Base-by-base conservation (phyloP, 2,113 vertebrate genomes). In the Daubentonia madagascariensis region DNA sequence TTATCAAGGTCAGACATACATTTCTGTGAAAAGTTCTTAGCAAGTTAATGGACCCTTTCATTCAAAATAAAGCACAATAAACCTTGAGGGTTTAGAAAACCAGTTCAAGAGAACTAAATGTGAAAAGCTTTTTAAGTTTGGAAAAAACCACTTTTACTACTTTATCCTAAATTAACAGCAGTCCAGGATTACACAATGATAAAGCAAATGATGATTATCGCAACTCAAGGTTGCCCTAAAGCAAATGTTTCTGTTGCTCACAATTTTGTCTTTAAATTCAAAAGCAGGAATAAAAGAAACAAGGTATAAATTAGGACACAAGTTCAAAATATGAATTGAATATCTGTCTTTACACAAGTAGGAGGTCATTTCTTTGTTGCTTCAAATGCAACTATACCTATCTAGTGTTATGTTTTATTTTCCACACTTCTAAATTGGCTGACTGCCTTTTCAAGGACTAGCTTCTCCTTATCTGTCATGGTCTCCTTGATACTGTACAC, bases 51-150 rank as follows among this genome's bases (percentile, higher is more conserved):
- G 32, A 85, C 70, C 50, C 10, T 5, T 94, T 97, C 48, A 50
- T 97, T 70, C 68, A 94, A 96, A 96, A 94, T 75, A 97, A 92
- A 94, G 43, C 52, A 93, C 50, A 93, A 75, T 91, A 97, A 86
- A 89, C 18, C 93, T 93, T 54, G 18, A 97, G 76, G 83, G 73
- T 89, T 91, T 94, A 94, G 67, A 91, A 97, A 89, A 85, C 8
- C 11, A 63, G 5, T 78, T 97, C n/a, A 28, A 43, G 45, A 80
- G 30, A 97, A 94, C 52, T 84, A 68, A 95, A 96, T 94, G 72
- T 61, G 40, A 78, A 91, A 93, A 28, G 8, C 8, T 57, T 76
- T 83, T 61, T 95, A 96, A 50, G 37, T 67, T 45, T 80, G 45
- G 57, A 84, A 90, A 8, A 67, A 96, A 35, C 16, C 20, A 84